Percentiles rank a stretch among this genome's conserved stretches.
Evolutionary conservation across 37 sponge, comb jelly and placozoan genomes (phyloP).

Genomic region (Diacarnus erythraeanus): DNA sequence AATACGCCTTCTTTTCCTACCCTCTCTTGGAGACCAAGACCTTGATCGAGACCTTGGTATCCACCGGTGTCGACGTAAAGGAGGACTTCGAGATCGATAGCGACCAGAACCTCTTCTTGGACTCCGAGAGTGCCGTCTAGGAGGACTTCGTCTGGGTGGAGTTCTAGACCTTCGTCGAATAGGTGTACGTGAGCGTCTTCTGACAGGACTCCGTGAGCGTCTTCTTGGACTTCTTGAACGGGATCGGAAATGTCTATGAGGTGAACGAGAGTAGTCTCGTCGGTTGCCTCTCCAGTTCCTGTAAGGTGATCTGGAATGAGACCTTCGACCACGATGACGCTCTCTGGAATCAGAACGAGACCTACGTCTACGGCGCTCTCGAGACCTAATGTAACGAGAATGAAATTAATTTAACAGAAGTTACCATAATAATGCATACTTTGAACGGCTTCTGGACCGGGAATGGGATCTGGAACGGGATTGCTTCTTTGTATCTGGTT

Average conservation of each 20-base stretch:
- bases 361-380: conserved; percentile 9
- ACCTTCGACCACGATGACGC: neutral
- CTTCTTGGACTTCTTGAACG: conserved; percentile 18
- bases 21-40: neutral
- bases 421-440: neutral
- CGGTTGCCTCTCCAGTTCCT: neutral
- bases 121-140: neutral
- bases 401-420: neutral
- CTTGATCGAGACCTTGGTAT: conserved; percentile 8
- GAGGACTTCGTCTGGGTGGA: neutral
- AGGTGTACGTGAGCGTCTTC: neutral
- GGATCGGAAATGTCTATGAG: conserved; percentile 10
- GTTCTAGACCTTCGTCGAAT: neutral
- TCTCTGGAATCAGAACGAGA: conserved; percentile 35
- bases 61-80: conserved; percentile 1
- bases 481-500: neutral
- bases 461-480: conserved; percentile 11
- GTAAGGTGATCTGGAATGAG: neutral
- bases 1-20: conserved; percentile 1
- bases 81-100: conserved; percentile 4
- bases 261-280: conserved; percentile 24
- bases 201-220: neutral
- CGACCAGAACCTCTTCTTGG: conserved; percentile 16
- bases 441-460: no score
- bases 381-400: conserved; percentile 23